These are phyloP conservation scores for Erannis defoliaria DNA, from an alignment of 2,888 invertebrate species.

Conservation along the genomic window DNA sequence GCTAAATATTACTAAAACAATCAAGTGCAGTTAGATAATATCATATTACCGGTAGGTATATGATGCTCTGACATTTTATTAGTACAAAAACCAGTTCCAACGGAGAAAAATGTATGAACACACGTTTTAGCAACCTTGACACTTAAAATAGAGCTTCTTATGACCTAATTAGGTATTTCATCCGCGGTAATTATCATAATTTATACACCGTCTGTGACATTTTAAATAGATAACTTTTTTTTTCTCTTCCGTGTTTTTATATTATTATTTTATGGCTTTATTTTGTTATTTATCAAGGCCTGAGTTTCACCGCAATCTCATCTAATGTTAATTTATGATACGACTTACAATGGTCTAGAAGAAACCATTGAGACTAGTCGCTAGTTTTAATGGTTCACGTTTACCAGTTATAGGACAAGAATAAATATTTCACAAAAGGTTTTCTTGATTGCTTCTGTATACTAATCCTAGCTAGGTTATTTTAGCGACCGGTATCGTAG, in stretches of 20 bases:
- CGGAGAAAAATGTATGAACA: background rate
- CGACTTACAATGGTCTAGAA: background rate
- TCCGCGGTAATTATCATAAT: slow-evolving; percentile 29
- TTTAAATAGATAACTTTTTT: slow-evolving; percentile 8
- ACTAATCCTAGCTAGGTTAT: no score
- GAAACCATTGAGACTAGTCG: no score
- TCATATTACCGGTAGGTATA: background rate
- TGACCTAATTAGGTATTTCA: slow-evolving; percentile 37
- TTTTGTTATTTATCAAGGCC: no score
- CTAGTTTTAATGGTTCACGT: no score
- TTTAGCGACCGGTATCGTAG: no score
- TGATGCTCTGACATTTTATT: background rate
- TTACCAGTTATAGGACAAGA: no score
- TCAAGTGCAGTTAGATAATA: background rate
- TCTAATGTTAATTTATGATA: background rate
- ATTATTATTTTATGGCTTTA: slow-evolving; percentile 1
- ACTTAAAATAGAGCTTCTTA: slow-evolving; percentile 6
- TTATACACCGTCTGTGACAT: slow-evolving; percentile 17
- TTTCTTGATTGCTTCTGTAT: no score
- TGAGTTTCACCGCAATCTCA: no score
- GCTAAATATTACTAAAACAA: background rate
- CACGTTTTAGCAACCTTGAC: slow-evolving; percentile 24
- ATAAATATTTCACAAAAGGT: no score
- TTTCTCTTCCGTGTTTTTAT: slow-evolving; percentile 30
- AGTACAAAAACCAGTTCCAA: slow-evolving; percentile 10